Conservation (phyloP, 2,797 vertebrate species). For the Pygocentrus nattereri region DNA sequence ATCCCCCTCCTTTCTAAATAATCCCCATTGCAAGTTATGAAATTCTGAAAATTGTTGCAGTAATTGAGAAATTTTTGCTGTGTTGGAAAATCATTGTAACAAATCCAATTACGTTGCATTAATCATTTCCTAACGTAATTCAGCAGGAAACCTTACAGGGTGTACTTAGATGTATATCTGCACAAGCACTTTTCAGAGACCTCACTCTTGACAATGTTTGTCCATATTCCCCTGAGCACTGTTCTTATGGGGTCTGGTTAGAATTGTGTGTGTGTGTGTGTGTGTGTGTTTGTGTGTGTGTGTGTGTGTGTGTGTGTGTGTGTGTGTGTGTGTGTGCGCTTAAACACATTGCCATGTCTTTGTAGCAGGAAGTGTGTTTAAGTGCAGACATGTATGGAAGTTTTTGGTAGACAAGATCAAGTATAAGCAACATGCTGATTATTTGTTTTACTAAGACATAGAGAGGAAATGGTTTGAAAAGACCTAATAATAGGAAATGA, state of each 20-base stretch:
- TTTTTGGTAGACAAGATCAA: conserved; percentile 2
- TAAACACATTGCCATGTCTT: not conserved
- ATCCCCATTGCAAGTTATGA: too few species aligned
- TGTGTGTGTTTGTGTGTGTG: not conserved
- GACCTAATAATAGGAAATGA: not conserved
- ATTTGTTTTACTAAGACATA: not conserved
- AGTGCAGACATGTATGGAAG: not conserved
- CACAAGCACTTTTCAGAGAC: not conserved
- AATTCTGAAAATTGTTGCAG: too few species aligned
- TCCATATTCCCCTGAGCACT: not conserved
- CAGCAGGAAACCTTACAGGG: not conserved
- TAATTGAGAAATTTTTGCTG: too few species aligned
- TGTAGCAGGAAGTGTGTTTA: too few species aligned
- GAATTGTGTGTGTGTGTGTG: not conserved
- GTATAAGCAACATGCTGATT: not conserved
- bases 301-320: not conserved
- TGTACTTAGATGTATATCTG: not conserved
- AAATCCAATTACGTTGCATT: too few species aligned
- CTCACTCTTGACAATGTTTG: not conserved
- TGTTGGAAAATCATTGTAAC: too few species aligned
- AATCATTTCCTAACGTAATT: too few species aligned
- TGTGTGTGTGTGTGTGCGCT: not conserved
- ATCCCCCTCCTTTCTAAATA: too few species aligned
- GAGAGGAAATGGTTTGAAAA: not conserved
- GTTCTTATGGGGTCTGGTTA: not conserved